Base-by-base conservation (phyloP, 2,888 invertebrate species). In the Aphrophora alni region DNA sequence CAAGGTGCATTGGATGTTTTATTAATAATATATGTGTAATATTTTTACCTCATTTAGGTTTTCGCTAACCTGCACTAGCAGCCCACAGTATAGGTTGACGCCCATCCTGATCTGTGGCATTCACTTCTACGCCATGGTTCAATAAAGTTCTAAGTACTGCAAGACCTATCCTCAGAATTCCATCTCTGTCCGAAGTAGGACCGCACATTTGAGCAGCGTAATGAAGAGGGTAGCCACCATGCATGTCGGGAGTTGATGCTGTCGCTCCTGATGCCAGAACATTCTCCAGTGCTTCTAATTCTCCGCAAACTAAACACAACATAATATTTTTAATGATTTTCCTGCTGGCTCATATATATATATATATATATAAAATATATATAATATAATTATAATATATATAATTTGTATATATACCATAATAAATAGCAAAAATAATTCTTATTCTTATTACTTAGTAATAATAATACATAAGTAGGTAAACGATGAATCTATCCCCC, bases 141-240 rank as follows among this genome's bases (percentile, higher is more conserved):
- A 97, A 90, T 12, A 97, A 92, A 7, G 94, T 93, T 80, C 95
- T 91, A 1, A 98, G 90, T 0, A 97, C 95, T 87, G 94, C 93
- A 78, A 97, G 89, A 0, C 97, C 97, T 14, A 87, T 86, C 73
- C 84, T 77, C 14, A 82, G 80, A 80, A 90, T 90, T 88, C 90
- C 87, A 87, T 90, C 92, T 69, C 91, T 91, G 83, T 92, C 92
- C 69, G 93, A 93, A 25, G 92, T 94, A 25, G 95, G 94, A 0
- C 96, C 97, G 87, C 97, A 97, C 93, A 98, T 97, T 89, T 99
- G 98, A 17, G 98, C 98, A 0, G 98, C 98, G 89, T 99, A 98
- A 89, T 99, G 99, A 79, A 99, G 90, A 0, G 98, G 98, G 86
- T 95, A 97, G 21, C 98, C 98, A 25, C 98, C 97, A 87, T 98